Evolutionary conservation across 2,797 vertebrate species (phyloP).

Genomic region (Rhynchotus rufescens): DNA sequence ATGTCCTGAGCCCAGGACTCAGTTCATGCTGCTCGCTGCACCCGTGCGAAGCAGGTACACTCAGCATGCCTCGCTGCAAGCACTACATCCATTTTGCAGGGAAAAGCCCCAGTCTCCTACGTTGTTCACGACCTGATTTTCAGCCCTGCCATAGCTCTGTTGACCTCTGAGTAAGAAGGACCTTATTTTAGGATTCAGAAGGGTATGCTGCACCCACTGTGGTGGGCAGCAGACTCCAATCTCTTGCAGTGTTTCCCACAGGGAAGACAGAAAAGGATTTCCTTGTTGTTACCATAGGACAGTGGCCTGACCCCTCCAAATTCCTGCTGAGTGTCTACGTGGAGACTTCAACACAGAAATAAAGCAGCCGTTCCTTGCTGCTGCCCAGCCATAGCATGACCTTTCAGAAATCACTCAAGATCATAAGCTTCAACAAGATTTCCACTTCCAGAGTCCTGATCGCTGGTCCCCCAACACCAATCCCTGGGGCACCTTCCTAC

Average conservation of each 20-base stretch:
- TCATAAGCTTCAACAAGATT: neutral
- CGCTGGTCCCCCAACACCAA: neutral
- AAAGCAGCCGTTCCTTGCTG: neutral
- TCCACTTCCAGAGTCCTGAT: neutral
- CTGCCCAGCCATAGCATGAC: rapidly evolving
- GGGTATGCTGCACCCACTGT: neutral
- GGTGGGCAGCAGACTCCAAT: neutral
- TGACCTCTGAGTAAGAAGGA: neutral
- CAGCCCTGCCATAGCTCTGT: neutral
- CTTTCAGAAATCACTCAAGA: rapidly evolving
- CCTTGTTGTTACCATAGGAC: neutral
- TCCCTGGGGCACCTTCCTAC: neutral
- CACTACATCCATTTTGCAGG: neutral
- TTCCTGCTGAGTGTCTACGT: too few species aligned
- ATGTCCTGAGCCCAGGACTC: neutral
- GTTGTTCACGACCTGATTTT: too few species aligned
- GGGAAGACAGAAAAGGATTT: neutral
- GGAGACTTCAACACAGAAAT: neutral
- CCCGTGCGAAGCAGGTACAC: neutral
- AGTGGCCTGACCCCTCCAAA: neutral
- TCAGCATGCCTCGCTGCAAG: too few species aligned
- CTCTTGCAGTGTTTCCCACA: neutral
- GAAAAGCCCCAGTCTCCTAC: neutral
- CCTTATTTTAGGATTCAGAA: neutral
- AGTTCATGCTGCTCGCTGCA: neutral